Conservation (phyloP, 2,888 invertebrate species). For the Lasioglossum lativentre region DNA sequence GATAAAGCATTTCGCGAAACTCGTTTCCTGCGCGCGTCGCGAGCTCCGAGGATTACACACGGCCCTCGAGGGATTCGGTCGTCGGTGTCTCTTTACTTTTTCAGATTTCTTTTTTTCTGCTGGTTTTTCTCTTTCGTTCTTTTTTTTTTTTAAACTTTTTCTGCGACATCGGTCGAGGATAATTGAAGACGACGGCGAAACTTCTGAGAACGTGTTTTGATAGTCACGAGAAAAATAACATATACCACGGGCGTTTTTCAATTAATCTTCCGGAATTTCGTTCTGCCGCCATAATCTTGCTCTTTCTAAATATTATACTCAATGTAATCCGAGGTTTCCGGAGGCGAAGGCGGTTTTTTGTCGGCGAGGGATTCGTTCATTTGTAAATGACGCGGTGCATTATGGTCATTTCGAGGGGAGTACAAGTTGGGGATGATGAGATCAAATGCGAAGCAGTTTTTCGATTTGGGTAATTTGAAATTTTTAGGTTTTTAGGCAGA, state of each 20-base stretch:
- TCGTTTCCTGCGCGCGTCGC: conserved; percentile 25
- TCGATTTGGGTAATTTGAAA: neutral
- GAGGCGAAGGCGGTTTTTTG: neutral
- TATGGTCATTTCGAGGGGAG: neutral
- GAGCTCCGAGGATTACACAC: conserved; percentile 27
- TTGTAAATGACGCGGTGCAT: neutral
- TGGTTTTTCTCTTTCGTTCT: no score
- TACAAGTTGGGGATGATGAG: neutral
- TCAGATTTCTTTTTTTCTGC: no score
- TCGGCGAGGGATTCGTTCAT: neutral
- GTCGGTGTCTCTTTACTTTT: neutral
- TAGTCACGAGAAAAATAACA: neutral
- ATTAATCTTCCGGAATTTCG: neutral
- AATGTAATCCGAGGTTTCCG: neutral
- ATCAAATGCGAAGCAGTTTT: neutral
- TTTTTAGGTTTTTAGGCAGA: neutral
- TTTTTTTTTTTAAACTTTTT: neutral
- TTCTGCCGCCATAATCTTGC: neutral
- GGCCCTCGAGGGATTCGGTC: neutral
- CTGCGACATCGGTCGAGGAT: conserved; percentile 19
- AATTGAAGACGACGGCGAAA: conserved; percentile 27
- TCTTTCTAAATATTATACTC: neutral
- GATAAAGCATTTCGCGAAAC: conserved; percentile 30
- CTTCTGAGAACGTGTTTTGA: neutral
- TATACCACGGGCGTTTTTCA: neutral